Evolutionary conservation across 2,113 vertebrate species (phyloP).

Genomic region (Passer domesticus): DNA sequence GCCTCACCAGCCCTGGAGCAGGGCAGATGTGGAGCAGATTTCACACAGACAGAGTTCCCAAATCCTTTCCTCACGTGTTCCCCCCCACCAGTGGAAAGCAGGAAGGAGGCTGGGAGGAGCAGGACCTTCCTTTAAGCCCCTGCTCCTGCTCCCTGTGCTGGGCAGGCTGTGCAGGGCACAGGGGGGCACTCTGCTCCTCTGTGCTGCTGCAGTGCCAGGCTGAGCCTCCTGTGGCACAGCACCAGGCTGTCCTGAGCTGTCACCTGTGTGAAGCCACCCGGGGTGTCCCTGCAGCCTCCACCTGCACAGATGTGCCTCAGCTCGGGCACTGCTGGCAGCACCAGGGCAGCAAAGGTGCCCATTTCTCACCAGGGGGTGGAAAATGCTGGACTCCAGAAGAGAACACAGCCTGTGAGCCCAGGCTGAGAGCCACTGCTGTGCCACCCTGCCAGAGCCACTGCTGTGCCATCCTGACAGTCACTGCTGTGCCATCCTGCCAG

Average conservation of each 20-base stretch:
- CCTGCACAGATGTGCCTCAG: not conserved
- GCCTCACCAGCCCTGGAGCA: not conserved
- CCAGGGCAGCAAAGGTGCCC: not conserved
- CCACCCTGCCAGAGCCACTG: not conserved
- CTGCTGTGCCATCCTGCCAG: not conserved
- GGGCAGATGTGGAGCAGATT: not conserved
- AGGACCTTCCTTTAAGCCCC: not conserved
- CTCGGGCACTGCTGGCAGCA: not conserved
- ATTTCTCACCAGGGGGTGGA: not conserved
- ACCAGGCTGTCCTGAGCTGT: not conserved
- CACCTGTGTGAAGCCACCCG: not conserved
- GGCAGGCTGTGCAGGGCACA: not conserved
- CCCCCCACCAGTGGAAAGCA: not conserved
- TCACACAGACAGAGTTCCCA: accelerated
- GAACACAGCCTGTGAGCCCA: not conserved
- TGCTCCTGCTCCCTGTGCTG: accelerated
- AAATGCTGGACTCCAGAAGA: not conserved
- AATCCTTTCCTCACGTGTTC: not conserved
- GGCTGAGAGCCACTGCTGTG: not conserved
- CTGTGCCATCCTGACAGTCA: not conserved
- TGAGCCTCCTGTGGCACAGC: not conserved
- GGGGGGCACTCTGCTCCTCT: not conserved
- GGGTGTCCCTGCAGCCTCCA: not conserved
- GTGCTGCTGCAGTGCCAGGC: not conserved
- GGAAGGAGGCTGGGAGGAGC: not conserved